These are phyloP conservation scores for Cerastoderma edule DNA, from an alignment of 2,888 invertebrate species.

Conservation along the genomic window DNA sequence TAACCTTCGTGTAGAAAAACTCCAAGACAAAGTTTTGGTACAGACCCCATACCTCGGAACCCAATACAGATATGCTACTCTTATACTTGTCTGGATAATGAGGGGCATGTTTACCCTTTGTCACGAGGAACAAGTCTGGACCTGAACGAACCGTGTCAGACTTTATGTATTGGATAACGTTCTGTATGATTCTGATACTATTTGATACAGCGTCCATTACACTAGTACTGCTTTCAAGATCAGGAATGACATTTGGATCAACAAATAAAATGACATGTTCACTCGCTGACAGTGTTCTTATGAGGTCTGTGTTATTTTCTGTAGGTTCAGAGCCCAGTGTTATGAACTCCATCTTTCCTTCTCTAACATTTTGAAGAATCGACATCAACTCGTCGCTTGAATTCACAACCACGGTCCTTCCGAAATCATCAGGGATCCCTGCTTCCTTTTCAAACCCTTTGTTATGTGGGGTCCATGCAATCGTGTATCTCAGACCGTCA, in stretches of 20 bases:
- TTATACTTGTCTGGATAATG: too few relatives aligned
- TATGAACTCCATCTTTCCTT: not conserved
- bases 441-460: too few relatives aligned
- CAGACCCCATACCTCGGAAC: conserved; percentile 60
- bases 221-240: not conserved
- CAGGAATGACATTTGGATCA: not conserved
- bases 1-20: conserved; percentile 22
- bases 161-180: not conserved
- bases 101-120: too few relatives aligned
- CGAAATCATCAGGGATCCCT: too few relatives aligned
- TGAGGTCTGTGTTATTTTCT: not conserved
- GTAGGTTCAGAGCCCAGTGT: not conserved
- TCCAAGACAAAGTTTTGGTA: conserved; percentile 32
- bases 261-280: not conserved
- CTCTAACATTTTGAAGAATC: too few relatives aligned
- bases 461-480: too few relatives aligned
- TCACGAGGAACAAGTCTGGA: too few relatives aligned
- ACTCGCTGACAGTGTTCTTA: not conserved
- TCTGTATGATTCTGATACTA: not conserved
- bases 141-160: too few relatives aligned
- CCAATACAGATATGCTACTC: conserved; percentile 26
- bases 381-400: not conserved
- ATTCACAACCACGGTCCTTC: too few relatives aligned
- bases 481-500: too few relatives aligned
- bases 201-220: not conserved